Percentiles rank a stretch among this genome's conserved stretches.
Evolutionary conservation across 2,797 vertebrate genomes (phyloP).

Genomic region (Crypturellus tataupa): DNA sequence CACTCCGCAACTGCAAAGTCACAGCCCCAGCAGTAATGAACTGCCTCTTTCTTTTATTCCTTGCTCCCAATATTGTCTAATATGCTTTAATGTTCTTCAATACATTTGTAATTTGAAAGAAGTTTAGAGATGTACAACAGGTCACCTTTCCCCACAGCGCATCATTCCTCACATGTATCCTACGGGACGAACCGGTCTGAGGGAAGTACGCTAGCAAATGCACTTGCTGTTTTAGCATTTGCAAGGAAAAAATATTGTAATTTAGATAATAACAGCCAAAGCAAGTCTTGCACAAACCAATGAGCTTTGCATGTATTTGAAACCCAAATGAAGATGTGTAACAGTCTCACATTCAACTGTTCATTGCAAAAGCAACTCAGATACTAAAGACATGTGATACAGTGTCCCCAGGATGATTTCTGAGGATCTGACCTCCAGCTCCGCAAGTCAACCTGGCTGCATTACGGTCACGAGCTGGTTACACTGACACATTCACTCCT

Average conservation of each 20-base stretch:
- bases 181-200: not conserved
- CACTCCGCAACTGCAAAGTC: too few species aligned
- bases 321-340: not conserved
- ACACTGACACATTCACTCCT: not conserved
- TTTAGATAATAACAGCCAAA: too few species aligned
- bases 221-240: not conserved
- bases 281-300: not conserved
- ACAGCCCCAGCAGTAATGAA: not conserved
- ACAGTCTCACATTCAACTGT: not conserved
- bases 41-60: not conserved
- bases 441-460: not conserved
- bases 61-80: not conserved
- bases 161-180: not conserved
- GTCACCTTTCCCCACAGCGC: not conserved
- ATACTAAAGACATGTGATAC: too few species aligned
- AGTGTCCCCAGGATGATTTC: not conserved
- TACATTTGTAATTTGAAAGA: not conserved
- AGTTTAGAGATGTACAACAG: not conserved
- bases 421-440: not conserved
- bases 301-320: not conserved
- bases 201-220: not conserved
- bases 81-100: not conserved
- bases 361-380: not conserved
- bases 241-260: not conserved
- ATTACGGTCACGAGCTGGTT: not conserved